Percentiles rank a stretch among this genome's conserved stretches.
These are phyloP conservation scores for Melanargia galathea DNA, from an alignment of 2,888 invertebrate species.

Conservation along the genomic window DNA sequence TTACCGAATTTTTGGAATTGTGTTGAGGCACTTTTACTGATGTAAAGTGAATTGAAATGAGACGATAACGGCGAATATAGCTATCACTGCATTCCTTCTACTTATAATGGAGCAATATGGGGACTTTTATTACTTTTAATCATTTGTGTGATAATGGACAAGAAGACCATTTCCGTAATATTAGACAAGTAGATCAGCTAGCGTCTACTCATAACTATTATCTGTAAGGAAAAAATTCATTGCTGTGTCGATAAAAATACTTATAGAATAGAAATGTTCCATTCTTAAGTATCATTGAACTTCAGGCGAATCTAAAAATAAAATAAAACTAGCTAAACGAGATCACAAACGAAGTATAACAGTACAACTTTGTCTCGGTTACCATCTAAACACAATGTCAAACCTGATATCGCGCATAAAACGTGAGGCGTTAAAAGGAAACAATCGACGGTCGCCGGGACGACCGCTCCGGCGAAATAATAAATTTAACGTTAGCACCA, in stretches of 20 bases:
- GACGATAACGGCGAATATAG: conserved; percentile 49
- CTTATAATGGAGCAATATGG: background rate
- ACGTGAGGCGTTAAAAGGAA: conserved; percentile 37
- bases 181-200: background rate
- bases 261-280: background rate
- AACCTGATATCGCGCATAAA: conserved; percentile 30
- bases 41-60: conserved; percentile 68
- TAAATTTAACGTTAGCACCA: conserved; percentile 53
- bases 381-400: conserved; percentile 23
- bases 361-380: conserved; percentile 17
- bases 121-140: conserved; percentile 5
- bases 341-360: conserved; percentile 19
- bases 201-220: background rate
- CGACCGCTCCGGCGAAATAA: conserved; percentile 41
- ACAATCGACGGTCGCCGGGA: conserved; percentile 34
- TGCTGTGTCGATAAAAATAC: background rate
- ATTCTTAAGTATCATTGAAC: conserved; percentile 8
- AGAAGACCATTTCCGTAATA: background rate
- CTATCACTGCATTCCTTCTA: conserved; percentile 44
- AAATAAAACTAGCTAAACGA: conserved; percentile 20
- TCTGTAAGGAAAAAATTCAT: background rate
- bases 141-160: background rate
- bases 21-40: conserved; percentile 65
- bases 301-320: conserved; percentile 12
- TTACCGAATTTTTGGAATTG: conserved; percentile 69